Base-by-base conservation (phyloP, 2,113 vertebrate species). In the Apaloderma vittatum region DNA sequence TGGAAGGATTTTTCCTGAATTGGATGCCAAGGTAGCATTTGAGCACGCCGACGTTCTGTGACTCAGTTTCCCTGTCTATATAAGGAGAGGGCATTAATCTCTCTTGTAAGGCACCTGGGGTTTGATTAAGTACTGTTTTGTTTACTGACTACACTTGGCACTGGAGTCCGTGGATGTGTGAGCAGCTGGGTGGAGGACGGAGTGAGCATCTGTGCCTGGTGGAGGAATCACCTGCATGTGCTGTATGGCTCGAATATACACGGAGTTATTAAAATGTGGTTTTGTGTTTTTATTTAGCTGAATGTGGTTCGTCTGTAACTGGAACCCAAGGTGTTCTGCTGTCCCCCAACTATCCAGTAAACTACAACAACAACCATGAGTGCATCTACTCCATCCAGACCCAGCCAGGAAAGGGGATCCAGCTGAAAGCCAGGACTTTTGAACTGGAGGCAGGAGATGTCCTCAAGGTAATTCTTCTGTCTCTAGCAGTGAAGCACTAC, bases 371-470 rank as follows among this genome's bases (percentile, higher is more conserved):
- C 98, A 98, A 99, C 98, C 99, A 99, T 1, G 99, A 99, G 95
- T 99, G 99, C 98, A 99, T 99, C 98, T 99, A 99, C 98, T 99
- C 99, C 97, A 99, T 99, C 98, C 99, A 99, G 98, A 99, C 99
- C 11, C 99, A 99, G 96, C 99, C 99, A 1, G 99, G 99, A 22
- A 99, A 99, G 94, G 99, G 99, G 34, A 99, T 99, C 96, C 99
- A 99, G 95, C 98, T 99, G 46, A 98, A 98, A 94, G 99, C 99
- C 79, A 98, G 98, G 73, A 98, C 99, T 34, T 99, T 99, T 61
- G 97, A 98, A 61, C 98, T 99, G 91, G 98, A 99, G 73, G 98
- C 99, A 29, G 99, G 99, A 52, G 99, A 99, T 95, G 84, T 99
- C 51, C 98, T 99, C 71, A 99, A 99, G 99, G 99, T 99, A 98